phyloP scores from a whole-genome alignment of 2,113 vertebrate genomes.

The Montifringilla adamsi region DNA sequence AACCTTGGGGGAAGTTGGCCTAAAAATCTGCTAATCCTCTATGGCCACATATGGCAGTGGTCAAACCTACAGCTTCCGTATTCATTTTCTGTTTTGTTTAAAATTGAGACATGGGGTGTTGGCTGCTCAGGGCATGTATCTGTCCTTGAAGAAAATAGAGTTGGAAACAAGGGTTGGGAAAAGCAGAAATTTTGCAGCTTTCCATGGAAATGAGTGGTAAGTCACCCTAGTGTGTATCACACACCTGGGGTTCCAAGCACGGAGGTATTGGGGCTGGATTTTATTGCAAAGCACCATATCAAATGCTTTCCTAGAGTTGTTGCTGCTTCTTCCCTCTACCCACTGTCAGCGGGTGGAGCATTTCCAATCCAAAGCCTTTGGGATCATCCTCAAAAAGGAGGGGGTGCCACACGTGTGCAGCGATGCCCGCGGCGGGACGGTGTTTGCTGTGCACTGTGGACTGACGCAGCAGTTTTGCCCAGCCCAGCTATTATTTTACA shows the following conservation, averaged over 20 bases:
- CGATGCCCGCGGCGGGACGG: rapidly evolving
- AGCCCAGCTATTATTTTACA: slow-evolving; percentile 12
- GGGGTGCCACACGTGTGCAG: rapidly evolving
- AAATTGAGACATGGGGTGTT: rapidly evolving
- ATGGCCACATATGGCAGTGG: rapidly evolving
- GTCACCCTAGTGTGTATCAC: rapidly evolving
- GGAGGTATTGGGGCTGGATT: not conserved
- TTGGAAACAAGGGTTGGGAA: not conserved
- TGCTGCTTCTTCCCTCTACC: not conserved
- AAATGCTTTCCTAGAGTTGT: not conserved
- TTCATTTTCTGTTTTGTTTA: not conserved
- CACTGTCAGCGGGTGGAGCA: rapidly evolving
- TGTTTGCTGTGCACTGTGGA: not conserved
- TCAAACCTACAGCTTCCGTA: not conserved
- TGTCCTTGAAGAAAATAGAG: no score
- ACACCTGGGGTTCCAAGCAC: rapidly evolving
- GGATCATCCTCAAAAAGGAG: not conserved
- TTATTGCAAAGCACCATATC: not conserved
- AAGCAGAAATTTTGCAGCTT: not conserved
- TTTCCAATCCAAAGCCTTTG: slow-evolving; percentile 2
- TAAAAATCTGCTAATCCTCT: not conserved
- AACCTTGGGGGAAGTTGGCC: not conserved
- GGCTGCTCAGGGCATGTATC: no score
- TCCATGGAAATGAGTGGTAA: not conserved
- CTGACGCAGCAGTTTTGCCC: slow-evolving; percentile 3